Evolutionary conservation across 2,888 invertebrate species (phyloP), one percentile per base, ranked within the genome.

Genomic region (Germaria angustata): DNA sequence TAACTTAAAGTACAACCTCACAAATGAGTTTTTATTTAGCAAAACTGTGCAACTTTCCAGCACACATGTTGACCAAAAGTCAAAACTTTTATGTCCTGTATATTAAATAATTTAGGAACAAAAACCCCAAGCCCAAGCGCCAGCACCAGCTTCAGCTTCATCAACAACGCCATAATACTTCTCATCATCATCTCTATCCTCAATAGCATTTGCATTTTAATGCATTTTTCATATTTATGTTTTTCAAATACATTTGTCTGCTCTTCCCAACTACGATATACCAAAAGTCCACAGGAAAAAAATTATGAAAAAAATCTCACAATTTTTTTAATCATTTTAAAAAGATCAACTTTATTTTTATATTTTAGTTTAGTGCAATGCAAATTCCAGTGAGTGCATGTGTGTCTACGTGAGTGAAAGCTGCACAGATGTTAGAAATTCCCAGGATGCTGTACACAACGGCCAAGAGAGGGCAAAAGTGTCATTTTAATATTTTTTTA

Each of bases 171-270:
- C 28, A 28, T 28, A 28, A 39, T 13, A n/a, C n/a, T n/a, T n/a
- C n/a, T n/a, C 24, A 44, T 36, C 53, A 34, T 46, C 15, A 41
- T 32, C 17, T 51, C n/a, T 15, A 46, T 32, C 51, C 79, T 65
- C 79, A 41, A 66, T 36, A 51, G 79, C 66, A 79, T 79, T 79
- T 79, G 66, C 72, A 79, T 72, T 72, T 79, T 72, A 79, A 79
- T 79, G 72, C 79, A 79, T 79, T 79, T 79, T 69, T 69, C 61
- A 69, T 61, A 61, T 77, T 77, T 69, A 44, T 69, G 17, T 44
- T 53, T 68, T 68, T 34, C 13, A 61, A 55, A 57, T 53, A 15
- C 39, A 15, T 57, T 39, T 24, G 44, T 17, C 13, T 41, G 39
- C 13, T 13, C 11, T 46, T 61, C 9, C n/a, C 32, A 24, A n/a